Base-by-base conservation (phyloP, 2,888 invertebrate genomes). In the Diogma glabrata region DNA sequence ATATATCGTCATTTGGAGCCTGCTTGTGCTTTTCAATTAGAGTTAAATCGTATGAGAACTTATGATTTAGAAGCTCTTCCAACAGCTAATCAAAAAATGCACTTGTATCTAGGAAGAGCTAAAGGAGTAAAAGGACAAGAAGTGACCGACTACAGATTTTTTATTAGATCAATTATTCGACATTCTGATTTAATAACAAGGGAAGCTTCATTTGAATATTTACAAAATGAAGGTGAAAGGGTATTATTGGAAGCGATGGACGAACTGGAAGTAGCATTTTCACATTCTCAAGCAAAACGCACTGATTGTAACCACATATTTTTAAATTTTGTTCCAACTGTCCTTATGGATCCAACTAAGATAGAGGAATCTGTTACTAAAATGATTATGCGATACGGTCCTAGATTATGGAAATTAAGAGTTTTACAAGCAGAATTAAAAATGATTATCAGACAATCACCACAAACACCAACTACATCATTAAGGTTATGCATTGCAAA, bases 251-350 rank as follows among this genome's bases (percentile, higher is more conserved):
- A 97, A 71, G 91, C 97, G 0, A 94, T 97, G 93, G 96, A 97
- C 64, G 96, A 96, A 60, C 69, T 97, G 52, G 97, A 97, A 71
- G 92, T 97, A 9, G 96, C 96, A 0, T 95, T 93, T 69, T 93
- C 94, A 0, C 95, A 96, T 70, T 88, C 89, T 0, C 78, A 87
- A 50, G 91, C 92, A 5, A 84, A 85, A 62, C 77, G 92, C 55
- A 95, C 96, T 0, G 97, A 99, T 66, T 96, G 97, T 68, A 99
- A 99, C 71, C 97, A 99, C 64, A 95, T 99, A 50, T 99, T 97
- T 78, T 75, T 99, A 50, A 96, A 96, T 72, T 96, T 99, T 64
- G 93, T 96, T 17, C 97, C 97, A n/a, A 94, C 95, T 0, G 91
- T 97, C 53, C 90, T 95, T 47, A 91, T 95, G 87, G 95, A 97